A percentile compares a stretch with the other conserved stretches of the same genome.
Evolutionary conservation across 1,140 invertebrate genomes (phyloP).

Genomic region (Whitmania pigra): DNA sequence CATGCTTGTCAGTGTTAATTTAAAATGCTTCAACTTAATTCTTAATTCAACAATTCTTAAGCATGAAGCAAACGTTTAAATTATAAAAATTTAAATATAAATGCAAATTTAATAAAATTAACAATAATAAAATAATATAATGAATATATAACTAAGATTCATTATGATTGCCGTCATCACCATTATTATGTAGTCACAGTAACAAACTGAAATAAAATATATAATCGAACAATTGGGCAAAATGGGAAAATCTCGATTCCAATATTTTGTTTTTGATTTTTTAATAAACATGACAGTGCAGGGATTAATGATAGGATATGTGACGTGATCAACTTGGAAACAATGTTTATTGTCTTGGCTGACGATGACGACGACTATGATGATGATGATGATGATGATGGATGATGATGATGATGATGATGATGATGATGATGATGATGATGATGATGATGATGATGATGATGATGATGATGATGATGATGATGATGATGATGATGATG

Average conservation of each 20-base stretch:
- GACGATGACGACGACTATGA: background rate
- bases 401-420: background rate
- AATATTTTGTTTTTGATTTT: too few species aligned
- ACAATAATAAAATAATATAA: too few species aligned
- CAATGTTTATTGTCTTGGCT: too few species aligned
- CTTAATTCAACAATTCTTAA: too few species aligned
- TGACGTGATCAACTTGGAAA: too few species aligned
- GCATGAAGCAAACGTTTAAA: too few species aligned
- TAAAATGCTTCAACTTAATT: too few species aligned
- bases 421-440: slow-evolving; percentile 9
- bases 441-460: background rate
- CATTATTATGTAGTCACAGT: background rate
- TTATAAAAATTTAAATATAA: background rate
- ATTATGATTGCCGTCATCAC: background rate
- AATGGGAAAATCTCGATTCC: slow-evolving; percentile 1
- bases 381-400: background rate
- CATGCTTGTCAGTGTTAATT: background rate
- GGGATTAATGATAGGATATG: too few species aligned
- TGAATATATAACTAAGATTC: background rate
- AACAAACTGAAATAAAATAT: background rate
- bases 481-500: background rate
- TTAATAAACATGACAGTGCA: too few species aligned
- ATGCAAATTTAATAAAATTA: background rate
- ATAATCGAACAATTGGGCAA: background rate
- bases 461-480: background rate